Conservation (phyloP, 2,797 vertebrate species). For the Enteromius argenteus region DNA sequence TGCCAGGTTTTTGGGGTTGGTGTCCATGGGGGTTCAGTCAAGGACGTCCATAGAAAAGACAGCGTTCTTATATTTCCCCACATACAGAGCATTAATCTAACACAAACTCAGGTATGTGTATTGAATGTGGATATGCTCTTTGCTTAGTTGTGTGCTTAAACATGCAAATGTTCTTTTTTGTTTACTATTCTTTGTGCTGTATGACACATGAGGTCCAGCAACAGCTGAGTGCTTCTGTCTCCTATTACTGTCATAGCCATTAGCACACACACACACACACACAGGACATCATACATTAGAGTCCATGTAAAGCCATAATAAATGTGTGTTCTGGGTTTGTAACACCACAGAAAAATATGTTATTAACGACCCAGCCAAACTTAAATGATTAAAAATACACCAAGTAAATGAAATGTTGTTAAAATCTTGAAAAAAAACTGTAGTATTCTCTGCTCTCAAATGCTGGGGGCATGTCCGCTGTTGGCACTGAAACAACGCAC, state of each 20-base stretch:
- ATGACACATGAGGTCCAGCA: constrained; percentile 17
- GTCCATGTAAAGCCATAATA: not conserved
- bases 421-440: not conserved
- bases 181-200: constrained; percentile 18
- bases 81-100: constrained; percentile 91
- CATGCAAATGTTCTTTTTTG: not conserved
- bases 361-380: not conserved
- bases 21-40: constrained; percentile 74
- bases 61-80: constrained; percentile 88
- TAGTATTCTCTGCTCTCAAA: too few relatives aligned
- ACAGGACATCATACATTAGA: constrained; percentile 12
- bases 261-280: not conserved
- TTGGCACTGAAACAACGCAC: too few relatives aligned
- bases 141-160: not conserved
- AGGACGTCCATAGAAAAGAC: constrained; percentile 81
- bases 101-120: constrained; percentile 88
- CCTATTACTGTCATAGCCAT: constrained; percentile 19
- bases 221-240: constrained; percentile 22
- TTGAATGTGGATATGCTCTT: not conserved
- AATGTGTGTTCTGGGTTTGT: not conserved
- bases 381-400: not conserved
- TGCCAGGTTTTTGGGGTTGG: constrained; percentile 91
- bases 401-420: not conserved
- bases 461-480: too few relatives aligned
- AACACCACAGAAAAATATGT: not conserved